Evolutionary conservation across 37 sponge, comb jelly and placozoan species (phyloP).

Genomic region (Petrosia ficiformis): DNA sequence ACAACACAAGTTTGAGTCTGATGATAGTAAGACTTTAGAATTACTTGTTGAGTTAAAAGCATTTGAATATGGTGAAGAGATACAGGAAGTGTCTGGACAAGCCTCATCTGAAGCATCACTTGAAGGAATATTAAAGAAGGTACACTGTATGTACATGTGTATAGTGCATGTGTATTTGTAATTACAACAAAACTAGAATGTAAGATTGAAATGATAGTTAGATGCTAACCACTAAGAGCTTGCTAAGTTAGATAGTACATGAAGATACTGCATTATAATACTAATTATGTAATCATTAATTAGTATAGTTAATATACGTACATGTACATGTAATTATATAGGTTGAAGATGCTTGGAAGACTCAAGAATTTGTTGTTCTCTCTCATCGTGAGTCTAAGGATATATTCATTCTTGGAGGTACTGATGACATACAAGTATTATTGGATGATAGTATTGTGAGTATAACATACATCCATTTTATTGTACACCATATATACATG

Average conservation of each 20-base stretch:
- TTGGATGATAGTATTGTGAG: constrained; percentile 89
- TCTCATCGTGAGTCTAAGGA: constrained; percentile 93
- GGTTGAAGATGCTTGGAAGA: constrained; percentile 97
- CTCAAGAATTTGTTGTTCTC: constrained; percentile 85
- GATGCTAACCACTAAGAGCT: too few species aligned
- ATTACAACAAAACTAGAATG: too few species aligned
- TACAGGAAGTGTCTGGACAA: constrained; percentile 95
- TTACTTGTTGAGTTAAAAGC: constrained; percentile 71
- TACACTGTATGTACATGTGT: not conserved
- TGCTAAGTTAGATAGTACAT: too few species aligned
- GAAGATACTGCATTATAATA: too few species aligned
- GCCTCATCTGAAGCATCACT: constrained; percentile 96
- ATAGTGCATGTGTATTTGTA: too few species aligned
- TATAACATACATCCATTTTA: not conserved
- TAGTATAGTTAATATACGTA: not conserved
- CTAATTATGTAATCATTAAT: not conserved
- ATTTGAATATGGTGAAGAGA: constrained; percentile 83
- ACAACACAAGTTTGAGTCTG: constrained; percentile 76
- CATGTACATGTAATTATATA: not conserved
- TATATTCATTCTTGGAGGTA: constrained; percentile 95
- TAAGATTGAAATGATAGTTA: too few species aligned
- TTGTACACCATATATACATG: too few species aligned
- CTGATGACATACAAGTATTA: constrained; percentile 92
- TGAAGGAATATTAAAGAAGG: constrained; percentile 91
- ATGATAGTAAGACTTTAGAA: constrained; percentile 65